Evolutionary conservation across 2,888 invertebrate species (phyloP).

Genomic region (Phragmatobia fuliginosa): DNA sequence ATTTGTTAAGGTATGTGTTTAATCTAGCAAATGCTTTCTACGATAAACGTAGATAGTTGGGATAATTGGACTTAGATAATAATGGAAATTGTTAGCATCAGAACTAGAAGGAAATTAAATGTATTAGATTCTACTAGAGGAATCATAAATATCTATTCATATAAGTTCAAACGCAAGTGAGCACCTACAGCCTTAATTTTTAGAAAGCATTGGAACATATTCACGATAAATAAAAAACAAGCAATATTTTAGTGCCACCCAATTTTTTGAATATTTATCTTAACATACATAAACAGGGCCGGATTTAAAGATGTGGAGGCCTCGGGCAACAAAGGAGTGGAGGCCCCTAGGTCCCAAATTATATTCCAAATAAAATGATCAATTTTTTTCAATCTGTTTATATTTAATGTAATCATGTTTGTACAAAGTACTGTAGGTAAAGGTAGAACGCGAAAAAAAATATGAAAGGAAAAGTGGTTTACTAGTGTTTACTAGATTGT

Average conservation of each 20-base stretch:
- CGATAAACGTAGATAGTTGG: neutral
- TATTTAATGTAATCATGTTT: too few relatives aligned
- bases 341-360: too few relatives aligned
- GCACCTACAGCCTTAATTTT: neutral
- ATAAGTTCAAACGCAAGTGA: neutral
- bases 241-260: neutral
- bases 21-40: conserved; percentile 5
- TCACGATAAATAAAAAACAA: neutral
- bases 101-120: neutral
- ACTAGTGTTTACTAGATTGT: too few relatives aligned
- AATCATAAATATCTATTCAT: neutral
- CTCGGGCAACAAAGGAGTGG: too few relatives aligned
- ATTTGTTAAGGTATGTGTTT: conserved; percentile 19
- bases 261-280: neutral
- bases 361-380: too few relatives aligned
- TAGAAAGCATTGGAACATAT: neutral
- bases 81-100: neutral
- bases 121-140: neutral
- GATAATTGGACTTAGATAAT: neutral
- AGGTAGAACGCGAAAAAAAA: too few relatives aligned
- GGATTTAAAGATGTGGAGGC: too few relatives aligned
- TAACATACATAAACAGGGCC: too few relatives aligned
- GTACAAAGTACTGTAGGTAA: too few relatives aligned
- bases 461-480: too few relatives aligned
- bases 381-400: too few relatives aligned